Evolutionary conservation across 2,888 invertebrate genomes (phyloP).

Genomic region (Matsumyia berberina): DNA sequence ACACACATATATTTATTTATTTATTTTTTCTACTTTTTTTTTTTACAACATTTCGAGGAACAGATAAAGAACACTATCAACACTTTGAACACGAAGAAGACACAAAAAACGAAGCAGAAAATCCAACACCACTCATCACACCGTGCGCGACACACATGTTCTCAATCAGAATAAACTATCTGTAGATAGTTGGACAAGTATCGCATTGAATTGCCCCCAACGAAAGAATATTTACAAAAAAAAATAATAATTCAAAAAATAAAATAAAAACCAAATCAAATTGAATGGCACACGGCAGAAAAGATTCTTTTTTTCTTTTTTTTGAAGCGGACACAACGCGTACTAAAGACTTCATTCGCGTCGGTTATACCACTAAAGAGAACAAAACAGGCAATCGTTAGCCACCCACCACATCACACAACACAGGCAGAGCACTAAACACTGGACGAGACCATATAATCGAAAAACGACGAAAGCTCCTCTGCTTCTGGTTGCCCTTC

Average conservation of each 20-base stretch:
- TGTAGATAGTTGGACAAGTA: too few relatives aligned
- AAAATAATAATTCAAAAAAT: not conserved
- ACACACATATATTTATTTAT: not conserved
- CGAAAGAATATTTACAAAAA: not conserved
- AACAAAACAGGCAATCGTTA: slow-evolving; percentile 35
- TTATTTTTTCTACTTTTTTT: slow-evolving; percentile 14
- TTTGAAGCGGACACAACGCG: slow-evolving; percentile 16
- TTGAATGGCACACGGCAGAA: slow-evolving; percentile 29
- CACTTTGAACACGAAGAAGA: slow-evolving; percentile 13
- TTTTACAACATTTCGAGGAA: slow-evolving; percentile 30
- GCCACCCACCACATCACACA: slow-evolving; percentile 55
- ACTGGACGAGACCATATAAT: slow-evolving; percentile 41
- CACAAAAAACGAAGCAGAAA: slow-evolving; percentile 14
- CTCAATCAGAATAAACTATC: too few relatives aligned
- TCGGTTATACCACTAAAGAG: slow-evolving; percentile 23
- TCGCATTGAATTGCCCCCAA: too few relatives aligned
- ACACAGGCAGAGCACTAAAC: slow-evolving; percentile 47
- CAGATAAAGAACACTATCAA: slow-evolving; percentile 35
- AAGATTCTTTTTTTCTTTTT: too few relatives aligned
- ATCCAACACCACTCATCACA: slow-evolving; percentile 6
- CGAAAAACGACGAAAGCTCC: slow-evolving; percentile 3
- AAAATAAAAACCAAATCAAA: not conserved
- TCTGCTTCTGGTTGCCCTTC: too few relatives aligned
- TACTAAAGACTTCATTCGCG: slow-evolving; percentile 18
- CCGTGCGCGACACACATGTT: too few relatives aligned